Evolutionary conservation across 2,113 vertebrate species (phyloP).

Genomic region (Paralichthys olivaceus): DNA sequence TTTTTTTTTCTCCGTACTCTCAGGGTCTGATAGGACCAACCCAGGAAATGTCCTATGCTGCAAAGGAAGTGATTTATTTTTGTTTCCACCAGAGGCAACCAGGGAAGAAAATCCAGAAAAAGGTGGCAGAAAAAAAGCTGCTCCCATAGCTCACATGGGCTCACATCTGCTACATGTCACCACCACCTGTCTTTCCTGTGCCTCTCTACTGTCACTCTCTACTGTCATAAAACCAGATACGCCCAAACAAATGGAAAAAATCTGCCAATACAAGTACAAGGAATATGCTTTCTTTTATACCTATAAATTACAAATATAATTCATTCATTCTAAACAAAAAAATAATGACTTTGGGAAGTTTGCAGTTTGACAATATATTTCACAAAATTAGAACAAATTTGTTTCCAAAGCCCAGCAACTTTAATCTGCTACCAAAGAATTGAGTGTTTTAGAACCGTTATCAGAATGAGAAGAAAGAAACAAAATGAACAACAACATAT

Average conservation of each 20-base stretch:
- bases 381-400: not conserved
- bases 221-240: not conserved
- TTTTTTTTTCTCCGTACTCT: slow-evolving; percentile 1
- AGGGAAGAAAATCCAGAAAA: too few species aligned
- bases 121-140: not conserved
- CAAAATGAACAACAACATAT: not conserved
- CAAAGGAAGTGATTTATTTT: slow-evolving; percentile 44
- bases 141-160: not conserved
- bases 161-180: too few species aligned
- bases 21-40: not conserved
- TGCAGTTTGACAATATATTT: too few species aligned
- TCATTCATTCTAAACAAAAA: too few species aligned
- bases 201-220: not conserved
- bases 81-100: slow-evolving; percentile 27
- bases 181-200: too few species aligned
- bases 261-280: too few species aligned
- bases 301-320: not conserved
- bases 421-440: too few species aligned
- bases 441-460: too few species aligned
- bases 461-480: not conserved
- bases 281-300: not conserved
- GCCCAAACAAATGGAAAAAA: too few species aligned
- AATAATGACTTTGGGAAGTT: too few species aligned
- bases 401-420: too few species aligned
- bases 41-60: slow-evolving; percentile 20